Evolutionary conservation across 2,797 vertebrate species (phyloP).

Genomic region (Diceros bicornis): DNA sequence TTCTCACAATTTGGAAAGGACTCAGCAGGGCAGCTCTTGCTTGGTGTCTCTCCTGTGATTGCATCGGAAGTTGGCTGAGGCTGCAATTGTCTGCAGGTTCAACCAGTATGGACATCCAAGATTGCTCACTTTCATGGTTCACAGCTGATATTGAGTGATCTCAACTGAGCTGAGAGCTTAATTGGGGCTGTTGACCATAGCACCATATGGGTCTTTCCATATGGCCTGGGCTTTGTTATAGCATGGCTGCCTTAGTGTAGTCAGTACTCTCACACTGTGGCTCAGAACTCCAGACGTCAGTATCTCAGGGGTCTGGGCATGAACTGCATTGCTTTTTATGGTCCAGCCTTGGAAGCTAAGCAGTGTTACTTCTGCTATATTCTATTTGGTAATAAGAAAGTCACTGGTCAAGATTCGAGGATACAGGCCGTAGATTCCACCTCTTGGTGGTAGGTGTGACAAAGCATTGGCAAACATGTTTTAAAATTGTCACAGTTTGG

Average conservation of each 20-base stretch:
- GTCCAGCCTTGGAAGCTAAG: background rate
- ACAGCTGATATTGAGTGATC: no score
- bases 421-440: background rate
- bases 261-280: background rate
- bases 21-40: background rate
- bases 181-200: background rate
- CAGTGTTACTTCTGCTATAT: background rate
- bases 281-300: background rate
- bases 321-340: background rate
- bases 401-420: background rate
- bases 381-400: background rate
- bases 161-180: background rate
- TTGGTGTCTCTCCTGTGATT: background rate
- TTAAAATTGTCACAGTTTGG: background rate
- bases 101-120: background rate
- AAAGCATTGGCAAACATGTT: background rate
- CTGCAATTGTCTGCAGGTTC: background rate
- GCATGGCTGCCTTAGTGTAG: background rate
- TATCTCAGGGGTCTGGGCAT: no score
- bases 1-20: background rate
- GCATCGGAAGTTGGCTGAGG: background rate
- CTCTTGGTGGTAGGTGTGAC: background rate
- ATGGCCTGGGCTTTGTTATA: background rate
- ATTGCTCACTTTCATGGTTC: background rate
- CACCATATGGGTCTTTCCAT: background rate